Conservation (phyloP, 2,888 invertebrate species). For the Argynnis bischoffii region DNA sequence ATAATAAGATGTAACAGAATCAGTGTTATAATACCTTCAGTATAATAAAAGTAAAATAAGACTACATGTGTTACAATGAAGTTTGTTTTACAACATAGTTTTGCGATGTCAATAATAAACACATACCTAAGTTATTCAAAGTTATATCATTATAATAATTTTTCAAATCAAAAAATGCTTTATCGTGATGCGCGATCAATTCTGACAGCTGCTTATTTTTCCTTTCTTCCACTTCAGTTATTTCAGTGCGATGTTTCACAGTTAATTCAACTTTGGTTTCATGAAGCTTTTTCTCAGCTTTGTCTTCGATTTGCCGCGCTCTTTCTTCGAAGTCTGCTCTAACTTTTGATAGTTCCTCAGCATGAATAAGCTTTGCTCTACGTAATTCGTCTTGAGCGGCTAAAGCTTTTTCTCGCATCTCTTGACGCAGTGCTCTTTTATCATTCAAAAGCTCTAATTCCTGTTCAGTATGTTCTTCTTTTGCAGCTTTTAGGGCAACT, state of each 20-base stretch:
- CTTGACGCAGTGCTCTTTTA: constrained; percentile 85
- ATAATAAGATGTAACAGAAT: neutral
- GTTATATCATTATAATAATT: constrained; percentile 98
- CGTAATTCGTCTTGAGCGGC: constrained; percentile 88
- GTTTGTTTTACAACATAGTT: neutral
- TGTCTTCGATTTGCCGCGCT: constrained; percentile 78
- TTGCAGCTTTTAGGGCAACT: constrained; percentile 90
- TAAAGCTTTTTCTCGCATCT: constrained; percentile 86
- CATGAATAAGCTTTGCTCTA: constrained; percentile 87
- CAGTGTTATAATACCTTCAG: no score
- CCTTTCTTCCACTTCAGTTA: constrained; percentile 94
- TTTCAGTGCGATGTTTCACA: constrained; percentile 90
- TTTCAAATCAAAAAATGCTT: constrained; percentile 93
- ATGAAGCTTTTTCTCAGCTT: constrained; percentile 88
- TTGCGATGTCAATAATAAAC: neutral
- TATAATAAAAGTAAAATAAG: no score
- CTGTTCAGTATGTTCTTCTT: constrained; percentile 90
- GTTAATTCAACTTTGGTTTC: constrained; percentile 87
- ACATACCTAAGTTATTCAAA: constrained; percentile 91
- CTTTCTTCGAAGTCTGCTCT: constrained; percentile 77
- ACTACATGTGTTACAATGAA: no score
- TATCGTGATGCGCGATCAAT: constrained; percentile 91
- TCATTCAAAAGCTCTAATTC: constrained; percentile 90
- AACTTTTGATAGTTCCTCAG: constrained; percentile 86
- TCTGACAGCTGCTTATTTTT: constrained; percentile 94